Conservation (phyloP, 64 coral and sea anemone species). For the Actinia equina region DNA sequence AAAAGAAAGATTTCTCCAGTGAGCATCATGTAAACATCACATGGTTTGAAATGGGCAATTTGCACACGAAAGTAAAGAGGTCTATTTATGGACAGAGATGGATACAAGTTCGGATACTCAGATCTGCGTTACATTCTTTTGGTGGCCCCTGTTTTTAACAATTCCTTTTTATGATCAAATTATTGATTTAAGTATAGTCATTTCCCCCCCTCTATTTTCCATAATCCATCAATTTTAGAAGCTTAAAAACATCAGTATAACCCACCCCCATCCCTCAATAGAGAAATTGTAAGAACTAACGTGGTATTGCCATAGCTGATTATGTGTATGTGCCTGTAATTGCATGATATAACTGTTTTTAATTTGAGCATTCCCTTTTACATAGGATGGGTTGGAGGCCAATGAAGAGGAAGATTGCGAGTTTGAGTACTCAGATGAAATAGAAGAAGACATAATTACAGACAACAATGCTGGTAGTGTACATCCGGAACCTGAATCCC, state of each 20-base stretch:
- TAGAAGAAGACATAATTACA: background rate
- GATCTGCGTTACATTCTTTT: background rate
- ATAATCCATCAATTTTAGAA: background rate
- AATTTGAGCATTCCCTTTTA: background rate
- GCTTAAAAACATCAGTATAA: background rate
- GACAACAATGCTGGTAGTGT: background rate
- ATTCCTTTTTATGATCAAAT: too few relatives aligned
- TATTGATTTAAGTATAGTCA: background rate
- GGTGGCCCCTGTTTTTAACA: background rate
- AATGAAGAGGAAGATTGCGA: background rate
- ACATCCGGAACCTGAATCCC: background rate
- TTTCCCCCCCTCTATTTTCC: background rate
- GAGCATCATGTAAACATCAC: too few relatives aligned
- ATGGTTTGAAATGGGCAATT: background rate
- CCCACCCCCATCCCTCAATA: background rate
- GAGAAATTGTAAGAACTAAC: background rate
- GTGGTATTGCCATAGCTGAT: background rate
- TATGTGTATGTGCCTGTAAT: too few relatives aligned
- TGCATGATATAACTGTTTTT: too few relatives aligned
- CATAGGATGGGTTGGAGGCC: background rate
- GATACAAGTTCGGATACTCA: background rate
- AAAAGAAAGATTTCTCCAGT: too few relatives aligned
- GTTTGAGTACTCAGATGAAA: conserved; percentile 2
- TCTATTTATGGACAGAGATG: background rate
- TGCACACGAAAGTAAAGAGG: too few relatives aligned